A percentile compares a stretch with the other conserved stretches of the same genome.
phyloP scores from a whole-genome alignment of 1,140 invertebrate species.

The Pteromalus puparum region DNA sequence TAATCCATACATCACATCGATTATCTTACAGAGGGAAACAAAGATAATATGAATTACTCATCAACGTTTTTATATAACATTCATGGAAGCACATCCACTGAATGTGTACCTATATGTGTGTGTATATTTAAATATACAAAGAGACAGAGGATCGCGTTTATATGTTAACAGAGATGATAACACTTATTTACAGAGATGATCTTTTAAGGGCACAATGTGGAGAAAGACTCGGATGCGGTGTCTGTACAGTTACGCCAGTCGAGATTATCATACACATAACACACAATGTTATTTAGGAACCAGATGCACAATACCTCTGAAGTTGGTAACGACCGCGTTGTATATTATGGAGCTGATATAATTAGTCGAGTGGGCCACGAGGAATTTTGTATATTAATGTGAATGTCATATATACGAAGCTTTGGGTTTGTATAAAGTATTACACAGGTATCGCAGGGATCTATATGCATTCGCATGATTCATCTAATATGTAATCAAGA shows the following conservation, averaged over 20 bases:
- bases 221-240: neutral
- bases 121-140: no score
- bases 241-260: conserved; percentile 62
- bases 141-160: neutral
- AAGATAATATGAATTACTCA: neutral
- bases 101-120: neutral
- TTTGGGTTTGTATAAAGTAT: conserved; percentile 17
- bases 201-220: neutral
- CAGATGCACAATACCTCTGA: conserved; percentile 73
- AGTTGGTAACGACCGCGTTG: conserved; percentile 44
- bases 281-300: conserved; percentile 63
- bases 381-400: conserved; percentile 14
- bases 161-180: neutral
- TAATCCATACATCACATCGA: no score
- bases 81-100: neutral
- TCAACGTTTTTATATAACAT: neutral
- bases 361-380: neutral
- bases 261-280: conserved; percentile 57
- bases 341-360: conserved; percentile 27
- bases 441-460: conserved; percentile 32
- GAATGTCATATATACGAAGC: conserved; percentile 2
- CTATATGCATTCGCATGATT: conserved; percentile 52
- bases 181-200: neutral
- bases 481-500: conserved; percentile 8
- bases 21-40: neutral